Conservation (phyloP, 2,113 vertebrate genomes). For the Sinocyclocheilus anophthalmus region DNA sequence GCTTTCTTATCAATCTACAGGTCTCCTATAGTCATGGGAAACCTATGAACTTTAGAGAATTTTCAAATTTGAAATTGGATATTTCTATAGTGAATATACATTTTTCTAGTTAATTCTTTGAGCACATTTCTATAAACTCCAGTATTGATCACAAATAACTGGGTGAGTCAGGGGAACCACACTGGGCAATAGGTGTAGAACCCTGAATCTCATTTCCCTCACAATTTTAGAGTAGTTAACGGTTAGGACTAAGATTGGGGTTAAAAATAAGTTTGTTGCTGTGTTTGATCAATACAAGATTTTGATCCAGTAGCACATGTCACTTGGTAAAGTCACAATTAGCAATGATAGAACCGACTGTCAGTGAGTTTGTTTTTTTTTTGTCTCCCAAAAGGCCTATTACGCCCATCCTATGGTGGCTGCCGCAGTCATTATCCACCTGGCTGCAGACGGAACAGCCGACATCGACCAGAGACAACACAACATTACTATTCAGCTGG, state of each 20-base stretch:
- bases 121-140: neutral
- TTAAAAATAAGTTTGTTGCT: neutral
- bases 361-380: neutral
- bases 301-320: neutral
- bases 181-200: too few species aligned
- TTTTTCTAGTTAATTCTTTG: neutral
- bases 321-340: neutral
- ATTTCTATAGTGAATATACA: neutral
- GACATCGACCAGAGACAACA: constrained; percentile 92
- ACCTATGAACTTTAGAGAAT: neutral
- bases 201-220: neutral
- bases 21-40: neutral
- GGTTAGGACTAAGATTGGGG: neutral
- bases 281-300: neutral
- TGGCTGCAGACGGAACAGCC: constrained; percentile 91
- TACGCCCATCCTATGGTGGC: constrained; percentile 96
- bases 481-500: constrained; percentile 87
- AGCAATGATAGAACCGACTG: neutral
- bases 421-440: constrained; percentile 89
- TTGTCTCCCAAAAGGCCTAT: constrained; percentile 75
- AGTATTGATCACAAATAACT: neutral
- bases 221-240: neutral
- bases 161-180: neutral
- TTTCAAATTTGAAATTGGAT: neutral
- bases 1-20: neutral